Conservation (phyloP, 2,888 invertebrate genomes). For the Poecilus cupreus region DNA sequence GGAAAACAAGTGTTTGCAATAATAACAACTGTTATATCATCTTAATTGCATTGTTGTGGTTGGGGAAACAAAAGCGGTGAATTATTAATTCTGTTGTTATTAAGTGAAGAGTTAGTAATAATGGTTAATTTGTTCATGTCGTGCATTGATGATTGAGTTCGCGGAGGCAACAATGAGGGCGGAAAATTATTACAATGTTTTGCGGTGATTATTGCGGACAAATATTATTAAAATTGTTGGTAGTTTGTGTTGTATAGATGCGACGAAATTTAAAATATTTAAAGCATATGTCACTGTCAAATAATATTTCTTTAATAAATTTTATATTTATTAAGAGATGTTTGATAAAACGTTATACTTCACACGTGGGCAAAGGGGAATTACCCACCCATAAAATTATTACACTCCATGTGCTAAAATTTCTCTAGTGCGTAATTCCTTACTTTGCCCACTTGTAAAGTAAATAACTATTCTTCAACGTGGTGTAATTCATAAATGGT, state of each 20-base stretch:
- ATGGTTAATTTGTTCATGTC: constrained; percentile 16
- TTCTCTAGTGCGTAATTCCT: too few relatives aligned
- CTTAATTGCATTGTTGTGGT: neutral
- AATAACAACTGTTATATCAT: neutral
- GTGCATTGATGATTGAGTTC: constrained; percentile 22
- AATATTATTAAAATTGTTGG: neutral
- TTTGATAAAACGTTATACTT: too few relatives aligned
- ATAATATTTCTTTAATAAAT: too few relatives aligned
- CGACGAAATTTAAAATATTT: too few relatives aligned
- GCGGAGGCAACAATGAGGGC: constrained; percentile 8
- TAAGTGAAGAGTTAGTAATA: neutral
- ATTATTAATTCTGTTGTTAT: constrained; percentile 7
- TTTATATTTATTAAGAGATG: too few relatives aligned
- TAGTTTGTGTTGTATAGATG: neutral
- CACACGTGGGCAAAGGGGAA: too few relatives aligned
- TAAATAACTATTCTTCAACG: too few relatives aligned
- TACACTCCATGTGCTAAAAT: too few relatives aligned
- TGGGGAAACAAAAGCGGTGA: neutral
- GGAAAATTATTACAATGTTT: constrained; percentile 31
- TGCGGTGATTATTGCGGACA: neutral
- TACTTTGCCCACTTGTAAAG: too few relatives aligned
- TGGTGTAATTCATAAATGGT: too few relatives aligned
- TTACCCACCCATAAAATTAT: too few relatives aligned
- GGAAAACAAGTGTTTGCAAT: constrained; percentile 10
- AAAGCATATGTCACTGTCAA: too few relatives aligned